These are phyloP conservation scores for Laothoe populi DNA, from an alignment of 2,888 invertebrate genomes.

Conservation along the genomic window DNA sequence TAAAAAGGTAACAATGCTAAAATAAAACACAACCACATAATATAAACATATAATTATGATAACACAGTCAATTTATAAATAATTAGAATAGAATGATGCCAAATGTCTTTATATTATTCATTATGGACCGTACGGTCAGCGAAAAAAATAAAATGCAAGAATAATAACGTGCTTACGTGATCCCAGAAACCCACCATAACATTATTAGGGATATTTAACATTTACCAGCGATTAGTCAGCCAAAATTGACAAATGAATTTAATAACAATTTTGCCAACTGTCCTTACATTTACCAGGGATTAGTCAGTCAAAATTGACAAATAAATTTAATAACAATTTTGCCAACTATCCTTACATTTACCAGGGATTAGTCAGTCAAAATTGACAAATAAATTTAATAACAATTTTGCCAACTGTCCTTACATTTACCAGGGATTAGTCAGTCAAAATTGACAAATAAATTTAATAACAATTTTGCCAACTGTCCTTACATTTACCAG, in stretches of 20 bases:
- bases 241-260: no score
- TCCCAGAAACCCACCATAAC: slow-evolving; percentile 50
- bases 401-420: no score
- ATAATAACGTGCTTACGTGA: slow-evolving; percentile 40
- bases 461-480: no score
- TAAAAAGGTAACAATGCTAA: slow-evolving; percentile 43
- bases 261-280: no score
- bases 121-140: slow-evolving; percentile 47
- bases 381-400: no score
- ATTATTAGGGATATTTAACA: slow-evolving; percentile 32
- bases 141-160: slow-evolving; percentile 37
- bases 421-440: no score
- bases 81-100: slow-evolving; percentile 61
- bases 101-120: slow-evolving; percentile 56
- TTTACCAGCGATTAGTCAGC: neutral
- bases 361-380: no score
- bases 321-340: no score
- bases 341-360: no score
- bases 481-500: no score
- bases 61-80: slow-evolving; percentile 80
- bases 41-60: slow-evolving; percentile 81
- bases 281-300: neutral
- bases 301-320: no score
- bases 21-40: slow-evolving; percentile 59
- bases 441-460: no score